These are phyloP conservation scores for Drosophila lutescens DNA, from an alignment of 2,888 invertebrate species.

Conservation along the genomic window DNA sequence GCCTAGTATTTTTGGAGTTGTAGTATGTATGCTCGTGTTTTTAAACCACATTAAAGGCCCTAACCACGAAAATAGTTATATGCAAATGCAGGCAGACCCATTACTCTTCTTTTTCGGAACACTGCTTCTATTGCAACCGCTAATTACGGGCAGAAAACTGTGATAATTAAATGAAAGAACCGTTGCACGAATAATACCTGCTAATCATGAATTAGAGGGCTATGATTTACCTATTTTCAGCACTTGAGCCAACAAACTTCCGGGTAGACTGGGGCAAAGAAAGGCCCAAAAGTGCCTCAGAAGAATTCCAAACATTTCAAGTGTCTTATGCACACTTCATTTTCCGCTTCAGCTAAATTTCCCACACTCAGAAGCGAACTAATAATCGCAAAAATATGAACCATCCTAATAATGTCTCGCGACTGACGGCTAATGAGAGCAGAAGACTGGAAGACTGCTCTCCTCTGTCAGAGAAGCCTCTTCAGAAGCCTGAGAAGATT, in stretches of 20 bases:
- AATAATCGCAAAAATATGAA: conserved; percentile 71
- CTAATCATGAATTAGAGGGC: conserved; percentile 36
- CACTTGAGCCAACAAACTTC: conserved; percentile 13
- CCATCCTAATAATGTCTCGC: conserved; percentile 53
- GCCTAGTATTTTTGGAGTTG: neutral
- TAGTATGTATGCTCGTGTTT: no score
- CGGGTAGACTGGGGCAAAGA: conserved; percentile 23
- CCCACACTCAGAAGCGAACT: conserved; percentile 69
- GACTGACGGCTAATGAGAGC: conserved; percentile 71
- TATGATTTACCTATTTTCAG: conserved; percentile 19
- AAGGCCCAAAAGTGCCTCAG: conserved; percentile 15
- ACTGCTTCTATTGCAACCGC: conserved; percentile 8
- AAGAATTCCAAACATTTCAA: conserved; percentile 27
- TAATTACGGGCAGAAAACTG: conserved; percentile 28
- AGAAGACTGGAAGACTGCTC: conserved; percentile 1
- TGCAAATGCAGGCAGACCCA: conserved; percentile 1
- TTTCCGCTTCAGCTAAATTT: conserved; percentile 44
- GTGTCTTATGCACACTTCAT: conserved; percentile 20
- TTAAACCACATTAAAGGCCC: neutral
- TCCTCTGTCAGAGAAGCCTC: conserved; percentile 23
- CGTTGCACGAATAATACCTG: conserved; percentile 23
- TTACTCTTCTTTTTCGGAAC: neutral
- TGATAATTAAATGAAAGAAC: conserved; percentile 22
- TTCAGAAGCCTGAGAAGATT: conserved; percentile 71
- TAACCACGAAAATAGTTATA: neutral